These are phyloP conservation scores for Tetranychus cinnabarinus DNA, from an alignment of 1,140 invertebrate species.

Conservation along the genomic window DNA sequence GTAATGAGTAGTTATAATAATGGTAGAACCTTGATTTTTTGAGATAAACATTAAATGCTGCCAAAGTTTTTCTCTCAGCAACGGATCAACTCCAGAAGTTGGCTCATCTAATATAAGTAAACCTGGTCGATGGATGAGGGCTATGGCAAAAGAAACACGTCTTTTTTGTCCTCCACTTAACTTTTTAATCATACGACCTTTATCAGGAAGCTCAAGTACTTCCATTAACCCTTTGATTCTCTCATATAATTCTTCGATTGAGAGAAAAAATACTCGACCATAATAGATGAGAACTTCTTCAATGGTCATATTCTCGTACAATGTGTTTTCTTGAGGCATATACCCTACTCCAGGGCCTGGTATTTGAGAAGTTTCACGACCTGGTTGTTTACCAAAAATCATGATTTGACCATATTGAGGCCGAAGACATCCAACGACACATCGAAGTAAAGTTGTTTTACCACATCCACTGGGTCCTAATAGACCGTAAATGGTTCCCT, in stretches of 20 bases:
- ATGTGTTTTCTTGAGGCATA: constrained; percentile 23
- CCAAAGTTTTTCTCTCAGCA: constrained; percentile 69
- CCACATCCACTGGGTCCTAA: constrained; percentile 23
- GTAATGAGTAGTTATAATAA: constrained; percentile 25
- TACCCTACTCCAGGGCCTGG: constrained; percentile 23
- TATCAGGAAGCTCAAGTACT: constrained; percentile 32
- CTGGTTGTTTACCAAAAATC: constrained; percentile 20
- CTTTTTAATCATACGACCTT: neutral
- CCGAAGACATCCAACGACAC: constrained; percentile 19
- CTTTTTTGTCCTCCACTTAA: constrained; percentile 64
- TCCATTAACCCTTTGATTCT: neutral
- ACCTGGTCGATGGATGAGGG: constrained; percentile 43
- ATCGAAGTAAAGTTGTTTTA: constrained; percentile 26
- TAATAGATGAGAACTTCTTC: constrained; percentile 21
- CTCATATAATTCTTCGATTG: neutral
- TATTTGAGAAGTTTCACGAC: constrained; percentile 18
- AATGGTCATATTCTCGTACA: constrained; percentile 22
- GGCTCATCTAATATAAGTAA: constrained; percentile 15
- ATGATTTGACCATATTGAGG: constrained; percentile 17
- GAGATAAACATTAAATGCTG: constrained; percentile 60
- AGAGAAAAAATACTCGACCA: constrained; percentile 11
- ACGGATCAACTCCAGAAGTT: constrained; percentile 21
- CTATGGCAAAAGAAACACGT: constrained; percentile 71
- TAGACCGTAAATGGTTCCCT: constrained; percentile 6
- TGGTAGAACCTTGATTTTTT: constrained; percentile 29